phyloP scores from a whole-genome alignment of 2,113 vertebrate genomes.

The Malaclemys terrapin region DNA sequence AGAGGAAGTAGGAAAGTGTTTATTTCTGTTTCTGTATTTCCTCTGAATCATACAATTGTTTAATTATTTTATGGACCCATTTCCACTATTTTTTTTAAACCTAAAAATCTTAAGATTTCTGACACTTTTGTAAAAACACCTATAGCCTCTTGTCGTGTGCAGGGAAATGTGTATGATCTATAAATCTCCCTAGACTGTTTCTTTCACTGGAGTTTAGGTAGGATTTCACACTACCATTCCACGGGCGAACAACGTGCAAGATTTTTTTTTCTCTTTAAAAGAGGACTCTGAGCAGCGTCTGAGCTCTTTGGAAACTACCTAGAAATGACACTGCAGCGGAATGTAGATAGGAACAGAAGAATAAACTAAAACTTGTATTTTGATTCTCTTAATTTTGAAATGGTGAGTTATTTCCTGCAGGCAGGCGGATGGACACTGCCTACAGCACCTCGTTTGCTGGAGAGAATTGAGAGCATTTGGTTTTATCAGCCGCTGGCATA shows the following conservation, averaged over 20 bases:
- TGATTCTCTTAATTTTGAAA: slow-evolving; percentile 79
- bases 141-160: slow-evolving; percentile 19
- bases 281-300: slow-evolving; percentile 35
- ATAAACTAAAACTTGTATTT: slow-evolving; percentile 74
- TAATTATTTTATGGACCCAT: neutral
- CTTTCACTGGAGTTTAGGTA: slow-evolving; percentile 55
- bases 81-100: neutral
- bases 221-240: slow-evolving; percentile 65
- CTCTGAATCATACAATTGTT: neutral
- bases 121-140: slow-evolving; percentile 35
- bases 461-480: slow-evolving; percentile 83
- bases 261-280: slow-evolving; percentile 32
- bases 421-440: slow-evolving; percentile 77
- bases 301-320: slow-evolving; percentile 62
- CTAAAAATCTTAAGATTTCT: slow-evolving; percentile 37
- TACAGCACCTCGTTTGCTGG: slow-evolving; percentile 78
- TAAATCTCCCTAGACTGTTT: slow-evolving; percentile 12
- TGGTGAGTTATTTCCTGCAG: slow-evolving; percentile 72
- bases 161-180: slow-evolving; percentile 58
- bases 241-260: slow-evolving; percentile 17
- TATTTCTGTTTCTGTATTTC: neutral
- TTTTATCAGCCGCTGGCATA: slow-evolving; percentile 82
- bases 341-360: slow-evolving; percentile 59
- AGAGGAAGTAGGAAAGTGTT: neutral
- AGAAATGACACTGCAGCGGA: slow-evolving; percentile 63